Evolutionary conservation across 1,140 invertebrate genomes (phyloP).

Genomic region (Teleogryllus occipitalis): DNA sequence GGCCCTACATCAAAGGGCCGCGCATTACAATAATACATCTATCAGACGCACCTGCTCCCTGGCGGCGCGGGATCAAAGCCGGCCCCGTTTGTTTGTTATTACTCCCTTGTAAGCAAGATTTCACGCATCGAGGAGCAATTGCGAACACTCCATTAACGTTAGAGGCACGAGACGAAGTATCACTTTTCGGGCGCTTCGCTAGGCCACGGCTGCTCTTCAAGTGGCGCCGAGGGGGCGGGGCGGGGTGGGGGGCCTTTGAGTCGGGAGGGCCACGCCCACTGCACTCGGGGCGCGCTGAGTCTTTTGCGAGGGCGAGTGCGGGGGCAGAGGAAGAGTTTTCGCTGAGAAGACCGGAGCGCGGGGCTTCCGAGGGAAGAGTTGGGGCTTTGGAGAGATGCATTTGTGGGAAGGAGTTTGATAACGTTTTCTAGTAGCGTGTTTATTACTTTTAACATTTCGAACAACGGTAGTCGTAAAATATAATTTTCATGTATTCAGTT

Average conservation of each 20-base stretch:
- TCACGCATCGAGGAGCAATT: neutral
- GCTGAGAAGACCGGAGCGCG: too few relatives aligned
- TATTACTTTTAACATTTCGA: too few relatives aligned
- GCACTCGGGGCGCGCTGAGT: neutral
- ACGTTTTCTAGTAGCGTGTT: too few relatives aligned
- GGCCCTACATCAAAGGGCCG: neutral
- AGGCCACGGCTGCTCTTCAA: neutral
- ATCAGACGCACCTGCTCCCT: neutral
- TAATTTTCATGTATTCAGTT: too few relatives aligned
- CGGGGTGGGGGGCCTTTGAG: too few relatives aligned
- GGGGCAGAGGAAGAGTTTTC: too few relatives aligned
- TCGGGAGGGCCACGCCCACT: neutral
- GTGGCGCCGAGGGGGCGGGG: too few relatives aligned
- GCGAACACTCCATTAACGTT: neutral
- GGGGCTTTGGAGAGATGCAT: too few relatives aligned
- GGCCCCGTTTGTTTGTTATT: neutral
- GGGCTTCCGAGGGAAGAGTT: too few relatives aligned
- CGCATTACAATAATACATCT: slow-evolving; percentile 5
- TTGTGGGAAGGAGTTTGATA: too few relatives aligned
- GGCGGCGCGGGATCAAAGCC: neutral
- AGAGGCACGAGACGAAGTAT: neutral
- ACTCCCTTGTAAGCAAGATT: neutral
- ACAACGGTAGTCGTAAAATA: too few relatives aligned
- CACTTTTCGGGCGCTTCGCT: neutral
- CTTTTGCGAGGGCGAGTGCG: too few relatives aligned